Conservation (phyloP, 2,797 vertebrate species). For the Meda fulgida region DNA sequence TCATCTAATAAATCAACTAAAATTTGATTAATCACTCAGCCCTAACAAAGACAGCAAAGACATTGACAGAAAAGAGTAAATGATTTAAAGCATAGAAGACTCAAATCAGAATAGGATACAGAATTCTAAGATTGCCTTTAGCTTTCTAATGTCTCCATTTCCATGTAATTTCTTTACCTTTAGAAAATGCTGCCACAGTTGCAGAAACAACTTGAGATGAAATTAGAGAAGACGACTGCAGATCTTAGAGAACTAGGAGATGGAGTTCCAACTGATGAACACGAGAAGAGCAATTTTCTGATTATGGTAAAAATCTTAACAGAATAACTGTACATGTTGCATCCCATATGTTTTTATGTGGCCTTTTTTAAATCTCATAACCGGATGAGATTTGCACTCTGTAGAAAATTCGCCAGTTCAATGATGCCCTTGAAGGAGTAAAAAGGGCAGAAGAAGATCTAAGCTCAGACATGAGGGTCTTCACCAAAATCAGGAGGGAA, state of each 20-base stretch:
- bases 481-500: conserved; percentile 47
- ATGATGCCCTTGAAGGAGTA: conserved; percentile 45
- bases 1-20: too few species aligned
- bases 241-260: conserved; percentile 52
- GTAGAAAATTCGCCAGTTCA: conserved; percentile 58
- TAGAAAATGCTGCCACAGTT: conserved; percentile 56
- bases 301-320: conserved; percentile 39
- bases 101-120: background rate
- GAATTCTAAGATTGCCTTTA: background rate
- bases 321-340: background rate
- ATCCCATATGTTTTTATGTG: background rate
- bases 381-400: background rate
- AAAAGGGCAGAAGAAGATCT: conserved; percentile 49
- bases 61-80: background rate
- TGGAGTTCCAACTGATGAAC: conserved; percentile 52
- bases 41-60: background rate
- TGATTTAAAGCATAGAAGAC: background rate
- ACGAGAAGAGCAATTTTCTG: conserved; percentile 50
- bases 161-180: background rate
- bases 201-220: conserved; percentile 48
- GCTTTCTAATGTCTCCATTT: background rate
- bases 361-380: background rate
- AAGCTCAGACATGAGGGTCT: conserved; percentile 35
- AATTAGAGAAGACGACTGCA: conserved; percentile 35
- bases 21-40: too few species aligned